Evolutionary conservation across 2,888 invertebrate species (phyloP).

Genomic region (Andrena bucephala): DNA sequence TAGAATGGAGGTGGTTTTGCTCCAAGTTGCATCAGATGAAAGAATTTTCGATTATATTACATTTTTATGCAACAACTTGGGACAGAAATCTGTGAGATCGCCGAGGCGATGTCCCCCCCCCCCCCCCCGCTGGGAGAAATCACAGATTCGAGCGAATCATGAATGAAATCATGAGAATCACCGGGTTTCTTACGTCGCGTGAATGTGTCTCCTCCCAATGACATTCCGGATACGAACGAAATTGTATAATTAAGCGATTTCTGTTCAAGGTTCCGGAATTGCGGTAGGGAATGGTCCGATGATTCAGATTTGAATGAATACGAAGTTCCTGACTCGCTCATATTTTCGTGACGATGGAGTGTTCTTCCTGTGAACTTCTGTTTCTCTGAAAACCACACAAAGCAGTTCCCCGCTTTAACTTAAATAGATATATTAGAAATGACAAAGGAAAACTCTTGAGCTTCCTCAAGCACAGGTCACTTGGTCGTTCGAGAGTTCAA

Average conservation of each 20-base stretch:
- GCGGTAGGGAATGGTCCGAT: conserved; percentile 50
- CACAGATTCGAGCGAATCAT: neutral
- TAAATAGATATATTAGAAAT: neutral
- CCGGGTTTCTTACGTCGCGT: neutral
- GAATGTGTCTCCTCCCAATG: conserved; percentile 4
- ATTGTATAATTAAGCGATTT: conserved; percentile 40
- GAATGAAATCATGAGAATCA: conserved; percentile 39
- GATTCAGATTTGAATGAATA: conserved; percentile 49
- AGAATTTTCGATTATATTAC: neutral
- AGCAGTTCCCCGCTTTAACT: neutral
- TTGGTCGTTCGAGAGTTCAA: neutral
- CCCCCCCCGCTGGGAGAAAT: neutral
- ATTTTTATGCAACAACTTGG: neutral
- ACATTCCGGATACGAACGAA: conserved; percentile 19
- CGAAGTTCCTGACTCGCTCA: conserved; percentile 32
- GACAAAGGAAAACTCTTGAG: neutral
- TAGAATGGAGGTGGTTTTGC: too few relatives aligned
- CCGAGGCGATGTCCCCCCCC: neutral
- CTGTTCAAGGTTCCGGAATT: conserved; percentile 27
- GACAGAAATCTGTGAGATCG: neutral
- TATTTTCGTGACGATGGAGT: conserved; percentile 5
- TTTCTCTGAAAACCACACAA: neutral
- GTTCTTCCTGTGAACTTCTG: neutral
- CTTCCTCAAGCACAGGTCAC: too few relatives aligned
- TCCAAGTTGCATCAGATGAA: neutral